These are phyloP conservation scores for Diabrotica undecimpunctata DNA, from an alignment of 1,140 invertebrate species.

Conservation along the genomic window DNA sequence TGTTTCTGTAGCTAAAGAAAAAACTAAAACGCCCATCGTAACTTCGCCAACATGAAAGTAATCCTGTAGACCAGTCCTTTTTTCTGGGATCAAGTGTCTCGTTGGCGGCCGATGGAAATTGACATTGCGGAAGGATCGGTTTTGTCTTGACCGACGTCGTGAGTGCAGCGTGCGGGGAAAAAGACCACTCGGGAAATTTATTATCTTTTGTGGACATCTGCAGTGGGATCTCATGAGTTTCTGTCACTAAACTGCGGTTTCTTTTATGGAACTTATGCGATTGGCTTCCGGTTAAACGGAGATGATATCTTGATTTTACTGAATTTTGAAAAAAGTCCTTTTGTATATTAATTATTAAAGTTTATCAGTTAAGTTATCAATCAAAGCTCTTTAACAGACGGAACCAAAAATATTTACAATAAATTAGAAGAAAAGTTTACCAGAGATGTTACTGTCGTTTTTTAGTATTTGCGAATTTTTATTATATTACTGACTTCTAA, in stretches of 20 bases:
- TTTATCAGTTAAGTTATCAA: too few relatives aligned
- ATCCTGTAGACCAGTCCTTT: neutral
- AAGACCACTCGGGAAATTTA: constrained; percentile 9
- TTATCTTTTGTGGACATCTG: constrained; percentile 14
- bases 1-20: too few relatives aligned
- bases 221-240: constrained; percentile 7
- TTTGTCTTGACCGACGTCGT: neutral
- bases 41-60: neutral
- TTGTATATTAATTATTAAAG: too few relatives aligned
- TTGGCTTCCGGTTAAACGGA: neutral
- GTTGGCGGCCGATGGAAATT: neutral
- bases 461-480: too few relatives aligned
- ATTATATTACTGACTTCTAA: too few relatives aligned
- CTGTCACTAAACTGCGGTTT: neutral
- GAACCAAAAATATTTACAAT: too few relatives aligned
- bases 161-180: constrained; percentile 7
- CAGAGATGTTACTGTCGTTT: too few relatives aligned
- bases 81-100: neutral
- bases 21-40: too few relatives aligned
- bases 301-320: too few relatives aligned
- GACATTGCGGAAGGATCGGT: constrained; percentile 10
- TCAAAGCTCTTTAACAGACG: too few relatives aligned
- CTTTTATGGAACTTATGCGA: constrained; percentile 2
- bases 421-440: too few relatives aligned
- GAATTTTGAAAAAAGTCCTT: too few relatives aligned